Evolutionary conservation across 2,888 invertebrate species (phyloP), one percentile per base, ranked within the genome.

Genomic region (Acronicta psi): DNA sequence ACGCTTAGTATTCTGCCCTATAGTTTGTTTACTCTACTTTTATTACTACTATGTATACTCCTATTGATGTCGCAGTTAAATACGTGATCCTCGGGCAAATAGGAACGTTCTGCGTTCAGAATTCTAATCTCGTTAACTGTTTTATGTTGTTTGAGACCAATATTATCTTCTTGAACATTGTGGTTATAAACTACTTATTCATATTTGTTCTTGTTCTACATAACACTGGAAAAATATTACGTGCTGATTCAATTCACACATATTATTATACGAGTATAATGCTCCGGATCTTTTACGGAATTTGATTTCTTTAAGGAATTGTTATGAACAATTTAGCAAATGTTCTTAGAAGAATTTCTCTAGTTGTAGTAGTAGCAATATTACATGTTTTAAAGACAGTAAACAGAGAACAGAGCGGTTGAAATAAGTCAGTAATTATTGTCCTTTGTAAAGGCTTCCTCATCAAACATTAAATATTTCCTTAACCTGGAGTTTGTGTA

Each of bases 51-150:
- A 31, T 41, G 10, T 13, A 23, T 41, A 20, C 53, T 29, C n/a
- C 13, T 17, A 36, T 29, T 17, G 2, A 13, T 16, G 31, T 44
- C 0, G 45, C 23, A n/a, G 37, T 16, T 31, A 36, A 45, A 34
- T 54, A 46, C 37, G 38, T 54, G 54, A 54, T 61, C n/a, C 20
- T 46, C 20, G 46, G 0, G 8, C 38, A 42, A 59, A 42, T 38
- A 68, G 36, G 18, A 50, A 34, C 34, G 18, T 41, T 17, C n/a
- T 20, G 14, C 0, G 17, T 49, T 41, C 25, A 25, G 1, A 31
- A 62, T 61, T 46, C 25, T 31, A 18, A 55, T 17, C 37, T 18
- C 13, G 47, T 69, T 41, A 2, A 11, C 9, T 3, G 11, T 38
- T 50, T 53, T 20, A 40, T 49, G 3, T 38, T 55, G 17, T 50